Base-by-base conservation (phyloP, 2,888 invertebrate genomes). In the Drosophila emarginata region DNA sequence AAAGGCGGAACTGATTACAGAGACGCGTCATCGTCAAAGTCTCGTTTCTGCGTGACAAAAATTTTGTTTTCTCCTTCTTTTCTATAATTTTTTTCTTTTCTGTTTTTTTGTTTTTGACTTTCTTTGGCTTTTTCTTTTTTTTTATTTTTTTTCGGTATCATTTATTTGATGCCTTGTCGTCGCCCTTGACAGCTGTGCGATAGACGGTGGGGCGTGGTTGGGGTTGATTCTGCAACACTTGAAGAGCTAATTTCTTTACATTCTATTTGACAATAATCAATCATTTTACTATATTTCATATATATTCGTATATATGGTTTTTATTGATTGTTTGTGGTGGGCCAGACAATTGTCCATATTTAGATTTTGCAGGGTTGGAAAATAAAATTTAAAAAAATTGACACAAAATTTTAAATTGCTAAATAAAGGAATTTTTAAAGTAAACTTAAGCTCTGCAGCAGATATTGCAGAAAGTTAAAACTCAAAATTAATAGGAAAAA, bases 1-100 rank as follows among this genome's bases (percentile, higher is more conserved):
- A 72, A 75, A 85, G 78, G 84, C 84, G 87, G 85, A 85, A 85
- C 84, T 87, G 84, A 85, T 85, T 85, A 82, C 77, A 45, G 71
- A 65, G 75, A 71, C 74, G 54, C 82, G 72, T 70, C 72, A 72
- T 64, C 72, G 65, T 59, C 45, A 40, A 45, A 58, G 21, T 60
- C 45, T 56, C 66, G 14, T 73, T 76, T 53, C 80, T 87, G 82
- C 87, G 87, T 85, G 84, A 85, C 87, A 85, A 74, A 77, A 87
- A 80, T 87, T 79, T 76, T 57, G 26, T 60, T 50, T 28, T 52
- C 26, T 18, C 28, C 28, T 28, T 28, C 5, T 28, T 4, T 28
- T 28, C 28, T 28, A 28, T n/a, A n/a, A n/a, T 28, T 7, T 28
- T 74, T 73, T 9, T 57, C 21, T 50, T 57, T 64, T 40, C 7